Evolutionary conservation across 2,888 invertebrate species (phyloP).

Genomic region (Mesorhabditis sp.): DNA sequence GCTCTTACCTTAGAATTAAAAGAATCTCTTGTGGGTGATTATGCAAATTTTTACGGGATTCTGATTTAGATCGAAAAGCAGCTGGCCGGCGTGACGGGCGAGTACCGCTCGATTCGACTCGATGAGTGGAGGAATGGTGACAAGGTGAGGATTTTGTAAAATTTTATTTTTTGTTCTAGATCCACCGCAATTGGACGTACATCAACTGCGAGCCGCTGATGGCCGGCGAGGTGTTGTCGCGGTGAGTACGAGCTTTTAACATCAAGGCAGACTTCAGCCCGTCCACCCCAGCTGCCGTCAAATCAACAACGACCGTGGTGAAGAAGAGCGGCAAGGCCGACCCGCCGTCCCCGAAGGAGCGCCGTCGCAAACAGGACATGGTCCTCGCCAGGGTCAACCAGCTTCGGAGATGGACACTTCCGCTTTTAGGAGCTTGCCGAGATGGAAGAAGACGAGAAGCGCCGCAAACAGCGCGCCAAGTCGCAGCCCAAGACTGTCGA

Average conservation of each 20-base stretch:
- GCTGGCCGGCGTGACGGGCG: background rate
- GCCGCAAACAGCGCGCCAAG: background rate
- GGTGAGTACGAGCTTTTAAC: too few species aligned
- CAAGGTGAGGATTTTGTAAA: background rate
- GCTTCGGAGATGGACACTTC: background rate
- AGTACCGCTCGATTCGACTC: conserved; percentile 5
- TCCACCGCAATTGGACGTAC: conserved; percentile 6
- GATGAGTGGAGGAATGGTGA: conserved; percentile 3
- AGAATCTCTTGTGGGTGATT: background rate
- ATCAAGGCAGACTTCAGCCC: too few species aligned
- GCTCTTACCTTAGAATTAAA: too few species aligned
- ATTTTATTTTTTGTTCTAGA: background rate
- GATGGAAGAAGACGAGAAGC: background rate
- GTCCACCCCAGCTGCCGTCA: too few species aligned
- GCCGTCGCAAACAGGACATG: background rate
- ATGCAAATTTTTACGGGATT: background rate
- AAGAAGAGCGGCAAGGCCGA: background rate
- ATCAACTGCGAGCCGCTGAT: background rate
- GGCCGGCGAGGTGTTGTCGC: background rate
- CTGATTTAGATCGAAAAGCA: background rate
- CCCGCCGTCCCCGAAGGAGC: background rate
- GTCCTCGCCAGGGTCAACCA: background rate
- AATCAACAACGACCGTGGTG: background rate
- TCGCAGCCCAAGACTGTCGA: too few species aligned
- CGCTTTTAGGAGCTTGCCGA: background rate